Evolutionary conservation across 1,140 invertebrate species (phyloP).

Genomic region (Rhizoglyphus robini): DNA sequence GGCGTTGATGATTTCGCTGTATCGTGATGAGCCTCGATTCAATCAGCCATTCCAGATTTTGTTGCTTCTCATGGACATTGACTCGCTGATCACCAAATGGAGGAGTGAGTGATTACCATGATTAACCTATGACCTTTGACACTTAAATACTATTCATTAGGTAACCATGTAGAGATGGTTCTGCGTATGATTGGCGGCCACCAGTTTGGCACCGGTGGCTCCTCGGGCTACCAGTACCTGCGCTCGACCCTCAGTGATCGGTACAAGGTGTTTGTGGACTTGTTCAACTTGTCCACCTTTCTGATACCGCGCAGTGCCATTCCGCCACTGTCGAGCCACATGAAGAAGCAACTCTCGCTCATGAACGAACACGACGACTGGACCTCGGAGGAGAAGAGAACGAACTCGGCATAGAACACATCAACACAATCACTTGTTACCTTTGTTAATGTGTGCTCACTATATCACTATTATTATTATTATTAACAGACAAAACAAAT

Average conservation of each 20-base stretch:
- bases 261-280: slow-evolving; percentile 94
- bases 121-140: not conserved
- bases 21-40: slow-evolving; percentile 88
- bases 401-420: too few relatives aligned
- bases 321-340: slow-evolving; percentile 15
- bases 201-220: slow-evolving; percentile 89
- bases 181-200: slow-evolving; percentile 97
- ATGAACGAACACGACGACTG: too few relatives aligned
- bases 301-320: slow-evolving; percentile 79
- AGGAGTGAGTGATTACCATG: slow-evolving; percentile 58
- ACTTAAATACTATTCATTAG: slow-evolving; percentile 39
- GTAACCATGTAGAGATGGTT: slow-evolving; percentile 97
- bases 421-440: too few relatives aligned
- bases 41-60: slow-evolving; percentile 91
- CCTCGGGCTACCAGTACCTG: slow-evolving; percentile 94
- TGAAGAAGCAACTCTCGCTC: too few relatives aligned
- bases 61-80: slow-evolving; percentile 88
- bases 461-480: too few relatives aligned
- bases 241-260: slow-evolving; percentile 93
- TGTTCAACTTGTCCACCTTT: slow-evolving; percentile 94
- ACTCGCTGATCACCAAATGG: slow-evolving; percentile 98
- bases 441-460: too few relatives aligned
- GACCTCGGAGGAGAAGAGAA: too few relatives aligned
- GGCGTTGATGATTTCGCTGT: slow-evolving; percentile 92
- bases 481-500: too few relatives aligned